These are phyloP conservation scores for Drosophila buzzatii DNA, from an alignment of 2,888 invertebrate species.

Conservation along the genomic window DNA sequence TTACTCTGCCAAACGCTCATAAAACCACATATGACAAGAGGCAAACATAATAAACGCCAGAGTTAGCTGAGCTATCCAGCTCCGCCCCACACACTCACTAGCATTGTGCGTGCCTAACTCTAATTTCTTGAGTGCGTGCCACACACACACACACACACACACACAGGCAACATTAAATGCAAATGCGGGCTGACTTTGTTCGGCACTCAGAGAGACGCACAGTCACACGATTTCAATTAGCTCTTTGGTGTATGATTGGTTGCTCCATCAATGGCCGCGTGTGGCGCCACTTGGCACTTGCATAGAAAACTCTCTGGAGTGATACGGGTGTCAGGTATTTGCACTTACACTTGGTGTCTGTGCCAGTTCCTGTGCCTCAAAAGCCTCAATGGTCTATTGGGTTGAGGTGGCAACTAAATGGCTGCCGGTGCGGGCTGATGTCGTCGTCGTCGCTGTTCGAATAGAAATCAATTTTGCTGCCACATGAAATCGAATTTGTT, in stretches of 20 bases:
- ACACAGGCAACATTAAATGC: slow-evolving; percentile 39
- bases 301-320: background rate
- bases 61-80: slow-evolving; percentile 62
- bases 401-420: slow-evolving; percentile 28
- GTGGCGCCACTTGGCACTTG: slow-evolving; percentile 30
- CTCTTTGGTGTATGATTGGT: slow-evolving; percentile 58
- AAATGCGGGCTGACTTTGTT: slow-evolving; percentile 40
- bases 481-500: slow-evolving; percentile 79
- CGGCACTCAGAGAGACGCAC: slow-evolving; percentile 9
- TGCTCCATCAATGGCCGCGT: slow-evolving; percentile 42
- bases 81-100: slow-evolving; percentile 1
- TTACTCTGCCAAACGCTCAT: slow-evolving; percentile 49
- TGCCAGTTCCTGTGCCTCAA: slow-evolving; percentile 2
- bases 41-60: slow-evolving; percentile 54
- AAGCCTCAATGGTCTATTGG: background rate
- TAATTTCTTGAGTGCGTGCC: slow-evolving; percentile 69
- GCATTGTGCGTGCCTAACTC: slow-evolving; percentile 58
- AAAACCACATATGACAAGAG: slow-evolving; percentile 51
- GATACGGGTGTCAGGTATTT: slow-evolving; percentile 6
- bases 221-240: slow-evolving; percentile 70
- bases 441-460: slow-evolving; percentile 19
- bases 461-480: slow-evolving; percentile 77
- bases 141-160: slow-evolving; percentile 22
- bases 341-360: background rate
- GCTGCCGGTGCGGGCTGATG: slow-evolving; percentile 32